phyloP scores from a whole-genome alignment of 2,797 vertebrate genomes.

The Sylvia borin region DNA sequence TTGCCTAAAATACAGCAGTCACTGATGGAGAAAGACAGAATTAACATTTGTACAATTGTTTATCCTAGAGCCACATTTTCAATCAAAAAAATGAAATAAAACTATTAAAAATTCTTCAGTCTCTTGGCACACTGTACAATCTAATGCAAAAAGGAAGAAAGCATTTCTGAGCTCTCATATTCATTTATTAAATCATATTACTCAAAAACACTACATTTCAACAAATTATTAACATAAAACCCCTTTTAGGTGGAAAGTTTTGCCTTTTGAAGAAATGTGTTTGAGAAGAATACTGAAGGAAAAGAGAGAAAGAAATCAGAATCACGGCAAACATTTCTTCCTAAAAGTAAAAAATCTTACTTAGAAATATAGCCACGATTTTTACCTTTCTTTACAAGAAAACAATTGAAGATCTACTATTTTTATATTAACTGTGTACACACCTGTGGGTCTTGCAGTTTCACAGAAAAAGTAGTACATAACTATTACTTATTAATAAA shows the following conservation, averaged over 20 bases:
- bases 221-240: conserved; percentile 43
- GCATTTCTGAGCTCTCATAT: conserved; percentile 34
- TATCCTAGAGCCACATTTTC: conserved; percentile 60
- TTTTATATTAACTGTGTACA: not conserved
- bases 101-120: conserved; percentile 57
- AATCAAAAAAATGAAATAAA: conserved; percentile 64
- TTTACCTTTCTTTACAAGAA: not conserved
- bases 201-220: conserved; percentile 36
- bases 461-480: not conserved
- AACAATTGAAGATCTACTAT: not conserved
- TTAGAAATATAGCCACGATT: not conserved
- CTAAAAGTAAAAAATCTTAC: not conserved
- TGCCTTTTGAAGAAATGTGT: not conserved
- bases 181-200: conserved; percentile 56
- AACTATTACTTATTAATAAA: not conserved
- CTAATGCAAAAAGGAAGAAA: conserved; percentile 35
- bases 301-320: not conserved
- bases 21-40: conserved; percentile 58
- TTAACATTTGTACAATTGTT: conserved; percentile 57
- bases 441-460: not conserved
- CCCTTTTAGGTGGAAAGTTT: conserved; percentile 3
- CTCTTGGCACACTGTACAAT: conserved; percentile 25
- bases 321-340: not conserved
- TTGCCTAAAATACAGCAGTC: conserved; percentile 48
- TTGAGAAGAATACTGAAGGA: not conserved